Conservation (phyloP, 35 echinoderm and acorn worm genomes). For the Acanthaster planci region DNA sequence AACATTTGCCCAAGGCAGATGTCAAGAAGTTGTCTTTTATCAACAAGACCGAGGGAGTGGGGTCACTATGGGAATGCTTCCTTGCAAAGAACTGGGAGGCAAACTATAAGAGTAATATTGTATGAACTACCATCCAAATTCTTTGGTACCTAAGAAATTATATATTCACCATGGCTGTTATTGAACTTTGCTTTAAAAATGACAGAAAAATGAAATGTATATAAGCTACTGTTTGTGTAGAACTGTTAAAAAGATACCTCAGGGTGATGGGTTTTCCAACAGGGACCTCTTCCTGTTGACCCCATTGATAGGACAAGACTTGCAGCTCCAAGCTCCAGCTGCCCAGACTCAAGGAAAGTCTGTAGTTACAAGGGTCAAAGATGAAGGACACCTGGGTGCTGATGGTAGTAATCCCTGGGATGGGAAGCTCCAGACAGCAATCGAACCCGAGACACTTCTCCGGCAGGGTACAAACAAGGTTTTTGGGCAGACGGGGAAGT, state of each 20-base stretch:
- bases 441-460: constrained; percentile 44
- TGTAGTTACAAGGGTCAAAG: constrained; percentile 31
- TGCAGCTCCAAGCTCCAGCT: constrained; percentile 11
- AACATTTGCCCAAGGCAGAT: too few species aligned
- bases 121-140: too few species aligned
- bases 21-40: too few species aligned
- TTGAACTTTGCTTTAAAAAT: constrained; percentile 13
- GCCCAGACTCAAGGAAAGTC: neutral
- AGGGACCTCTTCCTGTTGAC: neutral
- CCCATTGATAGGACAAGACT: constrained; percentile 25
- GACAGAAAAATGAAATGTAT: too few species aligned
- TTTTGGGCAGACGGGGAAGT: constrained; percentile 5
- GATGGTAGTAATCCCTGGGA: neutral
- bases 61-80: too few species aligned
- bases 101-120: too few species aligned
- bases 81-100: too few species aligned
- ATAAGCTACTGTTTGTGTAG: too few species aligned
- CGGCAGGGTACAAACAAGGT: constrained; percentile 12
- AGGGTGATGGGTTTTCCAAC: neutral
- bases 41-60: too few species aligned
- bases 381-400: constrained; percentile 29
- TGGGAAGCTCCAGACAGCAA: constrained; percentile 32
- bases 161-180: too few species aligned
- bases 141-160: too few species aligned
- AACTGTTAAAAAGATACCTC: neutral